Evolutionary conservation across 1,140 invertebrate genomes (phyloP).

Genomic region (Drosophila ercepeae): DNA sequence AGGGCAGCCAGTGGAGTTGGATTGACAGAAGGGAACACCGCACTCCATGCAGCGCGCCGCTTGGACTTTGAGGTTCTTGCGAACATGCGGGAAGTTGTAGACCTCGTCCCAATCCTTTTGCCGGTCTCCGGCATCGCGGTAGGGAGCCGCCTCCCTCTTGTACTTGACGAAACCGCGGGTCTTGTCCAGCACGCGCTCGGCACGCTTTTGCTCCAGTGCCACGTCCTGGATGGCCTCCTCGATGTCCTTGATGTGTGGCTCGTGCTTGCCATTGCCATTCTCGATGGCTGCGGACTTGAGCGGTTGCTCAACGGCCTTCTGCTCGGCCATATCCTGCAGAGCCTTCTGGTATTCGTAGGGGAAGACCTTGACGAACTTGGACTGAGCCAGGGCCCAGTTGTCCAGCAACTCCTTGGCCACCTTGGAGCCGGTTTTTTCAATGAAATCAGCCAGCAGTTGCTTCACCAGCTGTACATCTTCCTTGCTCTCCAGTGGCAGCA

Average conservation of each 20-base stretch:
- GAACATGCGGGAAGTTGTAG: slow-evolving; percentile 93
- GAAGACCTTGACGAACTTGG: slow-evolving; percentile 98
- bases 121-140: slow-evolving; percentile 92
- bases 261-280: slow-evolving; percentile 84
- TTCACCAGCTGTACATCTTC: slow-evolving; percentile 94
- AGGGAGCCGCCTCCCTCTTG: slow-evolving; percentile 92
- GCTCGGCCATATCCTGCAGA: slow-evolving; percentile 89
- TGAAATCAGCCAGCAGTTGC: slow-evolving; percentile 93
- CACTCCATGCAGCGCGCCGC: slow-evolving; percentile 99
- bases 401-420: slow-evolving; percentile 92
- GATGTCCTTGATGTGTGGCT: slow-evolving; percentile 90
- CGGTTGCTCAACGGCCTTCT: slow-evolving; percentile 84
- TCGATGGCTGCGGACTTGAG: slow-evolving; percentile 83
- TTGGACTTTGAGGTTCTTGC: slow-evolving; percentile 94
- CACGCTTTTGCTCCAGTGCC: slow-evolving; percentile 90
- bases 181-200: slow-evolving; percentile 94
- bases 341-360: slow-evolving; percentile 98
- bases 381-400: slow-evolving; percentile 92
- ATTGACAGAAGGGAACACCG: slow-evolving; percentile 99
- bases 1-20: slow-evolving; percentile 95
- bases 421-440: slow-evolving; percentile 94
- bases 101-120: slow-evolving; percentile 98
- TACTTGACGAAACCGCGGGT: slow-evolving; percentile 98
- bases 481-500: slow-evolving; percentile 90
- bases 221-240: slow-evolving; percentile 93